These are phyloP conservation scores for Lymantria dispar DNA, from an alignment of 2,888 invertebrate species.

Conservation along the genomic window DNA sequence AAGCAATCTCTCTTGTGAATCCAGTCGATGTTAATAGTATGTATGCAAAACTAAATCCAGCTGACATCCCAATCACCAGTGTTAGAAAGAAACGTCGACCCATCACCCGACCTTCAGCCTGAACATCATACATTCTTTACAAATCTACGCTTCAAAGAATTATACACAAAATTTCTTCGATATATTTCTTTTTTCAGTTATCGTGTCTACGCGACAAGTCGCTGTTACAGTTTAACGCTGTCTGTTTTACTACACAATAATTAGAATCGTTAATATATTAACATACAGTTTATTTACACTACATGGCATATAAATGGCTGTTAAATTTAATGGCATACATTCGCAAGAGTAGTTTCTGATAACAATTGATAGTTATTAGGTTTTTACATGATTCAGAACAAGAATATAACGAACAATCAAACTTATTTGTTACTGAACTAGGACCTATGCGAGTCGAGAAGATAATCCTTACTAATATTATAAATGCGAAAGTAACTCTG, in stretches of 20 bases:
- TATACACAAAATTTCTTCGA: slow-evolving; percentile 4
- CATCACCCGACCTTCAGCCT: slow-evolving; percentile 79
- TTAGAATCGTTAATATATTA: slow-evolving; percentile 22
- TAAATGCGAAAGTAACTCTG: too few species aligned
- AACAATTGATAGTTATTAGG: slow-evolving; percentile 18
- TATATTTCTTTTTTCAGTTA: slow-evolving; percentile 8
- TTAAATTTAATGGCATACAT: not conserved
- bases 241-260: slow-evolving; percentile 19
- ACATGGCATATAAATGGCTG: not conserved
- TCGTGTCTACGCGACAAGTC: slow-evolving; percentile 27
- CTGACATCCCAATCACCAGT: slow-evolving; percentile 86
- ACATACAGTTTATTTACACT: not conserved
- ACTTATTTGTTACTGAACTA: too few species aligned
- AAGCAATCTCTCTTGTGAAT: slow-evolving; percentile 70
- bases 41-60: slow-evolving; percentile 90
- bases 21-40: slow-evolving; percentile 84
- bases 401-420: too few species aligned
- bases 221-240: slow-evolving; percentile 22
- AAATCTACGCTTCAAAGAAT: slow-evolving; percentile 16
- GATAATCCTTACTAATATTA: too few species aligned
- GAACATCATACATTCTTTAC: slow-evolving; percentile 45
- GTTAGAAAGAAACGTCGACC: slow-evolving; percentile 87
- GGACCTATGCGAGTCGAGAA: too few species aligned
- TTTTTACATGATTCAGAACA: too few species aligned
- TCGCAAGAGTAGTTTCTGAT: slow-evolving; percentile 13